Percentiles rank a stretch among this genome's conserved stretches.
Conservation (phyloP, 1,140 invertebrate genomes). For the Procambarus virginalis region DNA sequence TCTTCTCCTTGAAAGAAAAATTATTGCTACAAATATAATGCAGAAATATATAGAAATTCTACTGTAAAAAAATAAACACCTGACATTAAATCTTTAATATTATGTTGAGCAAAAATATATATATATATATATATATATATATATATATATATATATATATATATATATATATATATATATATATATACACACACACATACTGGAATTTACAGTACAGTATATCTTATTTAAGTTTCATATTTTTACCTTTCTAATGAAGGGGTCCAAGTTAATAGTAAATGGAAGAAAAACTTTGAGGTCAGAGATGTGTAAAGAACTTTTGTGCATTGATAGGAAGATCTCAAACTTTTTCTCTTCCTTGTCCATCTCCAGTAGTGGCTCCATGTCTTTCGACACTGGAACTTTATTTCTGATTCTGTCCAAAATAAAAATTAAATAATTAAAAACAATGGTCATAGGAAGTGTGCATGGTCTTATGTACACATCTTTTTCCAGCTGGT, state of each 20-base stretch:
- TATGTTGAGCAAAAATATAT: too few species aligned
- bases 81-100: too few species aligned
- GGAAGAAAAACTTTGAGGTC: slow-evolving; percentile 96
- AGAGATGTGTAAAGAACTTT: slow-evolving; percentile 76
- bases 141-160: background rate
- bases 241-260: slow-evolving; percentile 91
- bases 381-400: slow-evolving; percentile 88
- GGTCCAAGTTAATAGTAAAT: slow-evolving; percentile 97
- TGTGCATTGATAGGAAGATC: slow-evolving; percentile 91
- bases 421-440: slow-evolving; percentile 16
- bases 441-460: too few species aligned
- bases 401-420: slow-evolving; percentile 80
- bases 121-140: too few species aligned
- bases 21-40: too few species aligned
- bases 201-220: too few species aligned
- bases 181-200: background rate
- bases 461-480: too few species aligned
- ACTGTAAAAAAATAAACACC: too few species aligned
- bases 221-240: too few species aligned
- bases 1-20: too few species aligned
- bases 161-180: background rate
- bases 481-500: too few species aligned
- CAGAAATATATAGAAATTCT: too few species aligned
- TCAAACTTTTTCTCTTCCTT: slow-evolving; percentile 95
- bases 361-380: slow-evolving; percentile 92